phyloP scores from a whole-genome alignment of 1,140 invertebrate genomes.

The Drosophila santomea region DNA sequence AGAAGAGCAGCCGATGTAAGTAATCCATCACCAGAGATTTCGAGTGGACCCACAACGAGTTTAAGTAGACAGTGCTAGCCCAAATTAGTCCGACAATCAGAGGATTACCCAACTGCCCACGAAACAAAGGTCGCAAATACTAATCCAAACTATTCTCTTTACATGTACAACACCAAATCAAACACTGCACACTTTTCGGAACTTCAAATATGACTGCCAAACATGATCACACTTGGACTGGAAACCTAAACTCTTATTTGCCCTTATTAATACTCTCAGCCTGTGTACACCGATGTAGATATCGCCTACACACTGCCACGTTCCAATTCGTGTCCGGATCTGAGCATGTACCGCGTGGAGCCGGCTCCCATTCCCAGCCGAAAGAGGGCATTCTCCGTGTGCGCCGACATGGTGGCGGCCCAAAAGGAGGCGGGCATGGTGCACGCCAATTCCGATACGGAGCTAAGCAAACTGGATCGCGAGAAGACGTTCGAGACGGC shows the following conservation, averaged over 20 bases:
- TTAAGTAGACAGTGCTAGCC: conserved; percentile 24
- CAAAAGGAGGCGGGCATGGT: conserved; percentile 37
- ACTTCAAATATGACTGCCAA: neutral
- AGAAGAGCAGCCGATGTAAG: conserved; percentile 58
- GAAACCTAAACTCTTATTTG: neutral
- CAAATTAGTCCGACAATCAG: conserved; percentile 4
- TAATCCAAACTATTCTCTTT: conserved; percentile 52
- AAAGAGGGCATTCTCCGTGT: conserved; percentile 88
- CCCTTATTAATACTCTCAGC: conserved; percentile 53
- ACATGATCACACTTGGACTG: neutral
- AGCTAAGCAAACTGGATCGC: conserved; percentile 91
- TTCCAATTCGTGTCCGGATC: conserved; percentile 87
- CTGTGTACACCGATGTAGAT: conserved; percentile 79
- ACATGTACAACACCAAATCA: conserved; percentile 49
- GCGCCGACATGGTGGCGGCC: conserved; percentile 76
- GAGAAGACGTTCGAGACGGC: conserved; percentile 89
- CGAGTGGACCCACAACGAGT: too few species aligned
- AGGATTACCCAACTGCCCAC: neutral
- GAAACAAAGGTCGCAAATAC: neutral
- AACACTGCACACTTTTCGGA: conserved; percentile 7
- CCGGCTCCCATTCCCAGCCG: conserved; percentile 85
- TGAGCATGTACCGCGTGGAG: conserved; percentile 86
- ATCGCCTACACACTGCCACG: conserved; percentile 55
- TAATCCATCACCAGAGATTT: conserved; percentile 17
- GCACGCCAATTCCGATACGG: conserved; percentile 89